Evolutionary conservation across 2,888 invertebrate genomes (phyloP), one percentile per base, ranked within the genome.

Genomic region (Coenonympha glycerion): DNA sequence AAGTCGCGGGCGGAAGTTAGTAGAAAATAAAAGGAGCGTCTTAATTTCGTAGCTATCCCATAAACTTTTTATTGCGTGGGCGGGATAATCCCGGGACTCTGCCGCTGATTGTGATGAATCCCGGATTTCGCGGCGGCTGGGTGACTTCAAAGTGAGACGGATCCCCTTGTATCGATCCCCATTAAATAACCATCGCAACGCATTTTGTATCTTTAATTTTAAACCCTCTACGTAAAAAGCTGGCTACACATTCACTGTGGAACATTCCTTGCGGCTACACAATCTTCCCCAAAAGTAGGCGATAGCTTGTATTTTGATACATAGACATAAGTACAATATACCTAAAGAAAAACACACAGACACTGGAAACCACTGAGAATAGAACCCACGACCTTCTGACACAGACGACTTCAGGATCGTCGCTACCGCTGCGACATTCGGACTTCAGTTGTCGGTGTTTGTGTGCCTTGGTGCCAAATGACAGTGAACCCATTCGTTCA

Each of bases 151-250:
- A 24, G 15, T 13, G 16, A 24, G 39, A 16, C 15, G 9, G 24
- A 22, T 24, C 8, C 39, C n/a, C 8, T 24, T 39, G 13, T 39
- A 39, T 39, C 39, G 39, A 39, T 39, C 11, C 15, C 39, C 39
- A 24, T 39, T 39, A 39, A 24, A 15, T 24, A 39, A 39, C 22
- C 22, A 24, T 37, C 22, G 37, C 6, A 39, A 13, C 37, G 21
- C 15, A 16, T 22, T 22, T 37, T 22, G n/a, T n/a, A 22, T 37
- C 8, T 21, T 37, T 8, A 37, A 39, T 15, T 22, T 39, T 39
- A 39, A 39, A 39, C 24, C 24, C 22, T 21, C 19, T 39, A 3
- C 39, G 39, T 39, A 39, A 15, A 4, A 30, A 13, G 13, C 13
- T 30, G 13, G 3, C 11, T 13, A 13, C 11, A 30, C 30, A 30